Evolutionary conservation across 2,113 vertebrate species (phyloP), one percentile per base, ranked within the genome.

Genomic region (Vombatus ursinus): DNA sequence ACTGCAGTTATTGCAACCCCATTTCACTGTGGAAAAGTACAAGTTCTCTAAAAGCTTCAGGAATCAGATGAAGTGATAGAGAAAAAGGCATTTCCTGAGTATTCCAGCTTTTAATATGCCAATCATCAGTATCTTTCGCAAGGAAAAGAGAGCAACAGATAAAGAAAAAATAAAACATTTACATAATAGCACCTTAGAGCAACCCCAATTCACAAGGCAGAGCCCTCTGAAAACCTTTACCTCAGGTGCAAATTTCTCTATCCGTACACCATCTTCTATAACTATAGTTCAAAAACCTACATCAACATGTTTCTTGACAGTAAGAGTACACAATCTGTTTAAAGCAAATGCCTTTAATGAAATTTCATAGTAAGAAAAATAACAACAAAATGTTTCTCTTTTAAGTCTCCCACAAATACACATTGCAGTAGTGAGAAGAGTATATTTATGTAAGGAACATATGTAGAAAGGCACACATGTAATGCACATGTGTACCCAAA

Each of bases 61-160:
- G 94, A 93, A 50, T 93, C 47, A 91, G n/a, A 44, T 94, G n/a
- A 91, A 84, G 91, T 84, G 48, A 93, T 48, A 77, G 90, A 50
- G 22, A 61, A 6, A 19, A 92, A 95, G 52, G 54, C 94, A 48
- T 24, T 4, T 48, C 77, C 51, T 92, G 16, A 24, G 8, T 89
- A 91, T 16, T n/a, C 90, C 31, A 52, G 44, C 47, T 26, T 52
- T 90, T 77, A 47, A 91, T 96, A 92, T 94, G 52, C 8, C 22
- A 61, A 48, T 24, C 0, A 10, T 22, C 9, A n/a, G 16, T 37
- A 5, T 94, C 48, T 96, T 77, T 91, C 53, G 22, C 52, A 53
- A 94, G 61, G 25, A 16, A 8, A 68, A 7, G 23, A 93, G 3
- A 48, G 2, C 11, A 90, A 25, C 84, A 24, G 3, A 16, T 24